Conservation (phyloP, 2,113 vertebrate species). For the Psittacus erithacus region DNA sequence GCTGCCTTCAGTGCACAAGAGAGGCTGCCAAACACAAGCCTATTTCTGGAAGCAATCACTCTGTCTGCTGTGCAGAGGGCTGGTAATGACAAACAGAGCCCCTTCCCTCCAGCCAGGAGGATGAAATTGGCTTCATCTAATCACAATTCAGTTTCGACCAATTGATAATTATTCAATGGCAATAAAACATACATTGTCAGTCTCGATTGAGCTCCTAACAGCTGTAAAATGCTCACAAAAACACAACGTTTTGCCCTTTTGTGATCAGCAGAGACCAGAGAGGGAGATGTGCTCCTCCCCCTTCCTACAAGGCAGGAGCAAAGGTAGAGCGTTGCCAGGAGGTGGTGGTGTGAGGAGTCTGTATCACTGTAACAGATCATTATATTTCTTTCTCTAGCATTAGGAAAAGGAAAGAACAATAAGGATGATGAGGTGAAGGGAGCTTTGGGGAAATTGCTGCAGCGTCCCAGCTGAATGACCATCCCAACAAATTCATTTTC, state of each 20-base stretch:
- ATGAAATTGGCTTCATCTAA: not conserved
- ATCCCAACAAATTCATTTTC: constrained; percentile 12
- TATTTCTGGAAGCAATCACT: not conserved
- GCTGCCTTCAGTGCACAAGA: rapidly evolving
- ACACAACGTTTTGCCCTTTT: not conserved
- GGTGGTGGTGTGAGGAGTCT: constrained; percentile 21
- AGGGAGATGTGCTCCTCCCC: not conserved
- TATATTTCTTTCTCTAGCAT: not conserved
- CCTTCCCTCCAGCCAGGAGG: not conserved
- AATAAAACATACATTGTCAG: constrained; percentile 11
- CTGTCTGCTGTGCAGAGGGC: not conserved
- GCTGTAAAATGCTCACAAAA: not conserved
- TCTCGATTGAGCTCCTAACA: not conserved
- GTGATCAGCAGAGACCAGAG: not conserved
- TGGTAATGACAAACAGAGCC: constrained; percentile 8
- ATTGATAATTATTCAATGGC: not conserved
- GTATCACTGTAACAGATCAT: not conserved
- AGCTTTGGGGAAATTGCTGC: not conserved
- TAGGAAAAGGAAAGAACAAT: not conserved
- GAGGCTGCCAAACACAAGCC: not conserved
- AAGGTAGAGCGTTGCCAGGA: constrained; percentile 12
- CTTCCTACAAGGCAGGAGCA: not conserved
- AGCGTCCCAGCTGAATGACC: not conserved
- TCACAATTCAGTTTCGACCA: not conserved
- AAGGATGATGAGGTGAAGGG: not conserved